phyloP scores from a whole-genome alignment of 35 echinoderm and acorn worm genomes.

The Patiria miniata region DNA sequence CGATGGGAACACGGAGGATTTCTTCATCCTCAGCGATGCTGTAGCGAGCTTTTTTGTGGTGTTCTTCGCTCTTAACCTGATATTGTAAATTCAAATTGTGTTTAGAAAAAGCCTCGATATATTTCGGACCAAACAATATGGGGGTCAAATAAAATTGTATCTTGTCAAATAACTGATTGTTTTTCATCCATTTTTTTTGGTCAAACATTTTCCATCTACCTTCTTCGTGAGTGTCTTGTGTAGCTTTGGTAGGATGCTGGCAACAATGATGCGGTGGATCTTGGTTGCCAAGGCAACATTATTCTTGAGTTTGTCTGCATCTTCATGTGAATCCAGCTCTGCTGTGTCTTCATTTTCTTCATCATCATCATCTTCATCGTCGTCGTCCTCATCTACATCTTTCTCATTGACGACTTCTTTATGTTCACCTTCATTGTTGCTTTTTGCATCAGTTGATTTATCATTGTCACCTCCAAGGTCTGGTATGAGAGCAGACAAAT shows the following conservation, averaged over 20 bases:
- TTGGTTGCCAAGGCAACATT: constrained; percentile 72
- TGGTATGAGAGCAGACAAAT: too few relatives aligned
- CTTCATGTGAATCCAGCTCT: constrained; percentile 30
- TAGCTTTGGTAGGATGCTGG: constrained; percentile 85
- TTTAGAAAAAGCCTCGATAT: too few relatives aligned
- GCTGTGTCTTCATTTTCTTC: constrained; percentile 32
- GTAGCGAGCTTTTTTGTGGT: constrained; percentile 70
- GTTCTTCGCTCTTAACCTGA: constrained; percentile 76
- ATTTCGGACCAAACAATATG: too few relatives aligned
- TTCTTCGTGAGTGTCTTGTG: constrained; percentile 77
- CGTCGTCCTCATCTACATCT: constrained; percentile 43
- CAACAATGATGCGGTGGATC: constrained; percentile 82
- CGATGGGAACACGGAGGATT: constrained; percentile 80
- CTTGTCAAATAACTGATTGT: too few relatives aligned
- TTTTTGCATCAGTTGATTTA: not conserved
- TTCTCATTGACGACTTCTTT: constrained; percentile 10
- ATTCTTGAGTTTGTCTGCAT: not conserved
- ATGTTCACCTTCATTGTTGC: not conserved
- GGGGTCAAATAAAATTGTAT: not conserved
- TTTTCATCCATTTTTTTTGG: too few relatives aligned
- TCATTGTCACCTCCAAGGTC: not conserved
- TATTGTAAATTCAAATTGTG: too few relatives aligned
- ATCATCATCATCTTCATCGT: too few relatives aligned
- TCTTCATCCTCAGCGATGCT: constrained; percentile 70
- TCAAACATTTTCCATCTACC: constrained; percentile 24